Percentiles rank a stretch among this genome's conserved stretches.
These are phyloP conservation scores for Hydrophis major DNA, from an alignment of 2,797 vertebrate genomes.

Conservation along the genomic window DNA sequence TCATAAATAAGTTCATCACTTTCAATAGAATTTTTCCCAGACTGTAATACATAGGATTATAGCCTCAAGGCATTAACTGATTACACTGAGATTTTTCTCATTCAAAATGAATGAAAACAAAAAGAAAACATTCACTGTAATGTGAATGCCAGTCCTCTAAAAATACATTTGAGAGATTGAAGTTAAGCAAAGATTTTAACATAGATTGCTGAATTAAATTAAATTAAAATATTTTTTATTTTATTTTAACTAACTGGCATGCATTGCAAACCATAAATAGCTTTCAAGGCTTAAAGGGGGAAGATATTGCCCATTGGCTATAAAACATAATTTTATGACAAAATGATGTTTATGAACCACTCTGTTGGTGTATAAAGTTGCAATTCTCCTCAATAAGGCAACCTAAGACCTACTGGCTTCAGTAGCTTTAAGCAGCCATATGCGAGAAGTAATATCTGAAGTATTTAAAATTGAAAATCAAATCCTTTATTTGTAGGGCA, in stretches of 20 bases:
- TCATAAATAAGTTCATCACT: background rate
- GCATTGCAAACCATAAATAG: conserved; percentile 39
- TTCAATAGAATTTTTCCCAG: background rate
- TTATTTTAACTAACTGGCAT: conserved; percentile 61
- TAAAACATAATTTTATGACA: conserved; percentile 5
- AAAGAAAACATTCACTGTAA: conserved; percentile 17
- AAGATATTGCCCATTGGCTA: conserved; percentile 14
- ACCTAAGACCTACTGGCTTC: conserved; percentile 2
- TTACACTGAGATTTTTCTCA: background rate
- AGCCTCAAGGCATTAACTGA: conserved; percentile 16
- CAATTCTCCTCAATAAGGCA: background rate
- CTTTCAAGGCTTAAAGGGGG: conserved; percentile 33
- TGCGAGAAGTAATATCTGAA: background rate
- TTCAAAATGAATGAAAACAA: conserved; percentile 29
- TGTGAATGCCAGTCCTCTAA: conserved; percentile 3
- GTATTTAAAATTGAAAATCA: background rate
- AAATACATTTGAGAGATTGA: conserved; percentile 40
- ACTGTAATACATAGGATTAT: background rate
- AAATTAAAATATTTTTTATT: conserved; percentile 55
- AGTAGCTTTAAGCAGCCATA: conserved; percentile 1
- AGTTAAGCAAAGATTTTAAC: conserved; percentile 35
- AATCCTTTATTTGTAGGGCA: background rate
- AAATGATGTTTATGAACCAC: background rate
- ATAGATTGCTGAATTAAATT: conserved; percentile 57
- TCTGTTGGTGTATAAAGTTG: background rate